Evolutionary conservation across 2,797 vertebrate genomes (phyloP), one percentile per base, ranked within the genome.

Genomic region (Petrocephalus sullivani): DNA sequence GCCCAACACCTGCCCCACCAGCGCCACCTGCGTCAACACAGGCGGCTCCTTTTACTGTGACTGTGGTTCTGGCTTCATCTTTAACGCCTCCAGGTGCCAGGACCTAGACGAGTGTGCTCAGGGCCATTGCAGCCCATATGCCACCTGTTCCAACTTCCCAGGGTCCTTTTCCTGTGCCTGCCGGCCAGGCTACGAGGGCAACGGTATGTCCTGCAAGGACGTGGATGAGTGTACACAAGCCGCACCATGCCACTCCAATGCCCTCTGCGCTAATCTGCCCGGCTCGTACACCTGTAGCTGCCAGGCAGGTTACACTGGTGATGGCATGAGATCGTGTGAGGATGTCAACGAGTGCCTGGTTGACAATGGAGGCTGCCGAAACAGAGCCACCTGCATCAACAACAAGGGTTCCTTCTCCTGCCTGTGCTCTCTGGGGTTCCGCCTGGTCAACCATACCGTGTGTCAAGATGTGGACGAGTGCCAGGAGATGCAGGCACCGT

Each of bases 391-490:
- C 0, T 97, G 96, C 82, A 28, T 94, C 85, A 97, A 97, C 90
- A 94, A 86, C 86, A 82, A 90, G 14, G 96, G 96, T 10, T 96
- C 96, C 86, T 97, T 95, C 88, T 89, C 88, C 10, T 97, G 96
- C 86, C 33, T 89, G 75, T 97, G 96, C 87, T 90, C 88, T 3
- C 1, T 82, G 1, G 96, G 96, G 14, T 95, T 95, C 58, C 85
- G 84, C 54, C 87, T 96, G 87, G 57, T 96, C 3, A 97, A 97
- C 89, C 37, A 1, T 51, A 96, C 96, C 37, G 58, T 91, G n/a
- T 97, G 96, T 87, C 91, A 93, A 89, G 96, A 97, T 88, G 92
- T 96, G 83, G 93, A 97, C 60, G 96, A 97, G 89, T 97, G 96
- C 60, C 54, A 90, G 60, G 87, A 89, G 41, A 28, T 83, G 41